Evolutionary conservation across 2,113 vertebrate genomes (phyloP), one percentile per base, ranked within the genome.

Genomic region (Rhinichthys klamathensis): DNA sequence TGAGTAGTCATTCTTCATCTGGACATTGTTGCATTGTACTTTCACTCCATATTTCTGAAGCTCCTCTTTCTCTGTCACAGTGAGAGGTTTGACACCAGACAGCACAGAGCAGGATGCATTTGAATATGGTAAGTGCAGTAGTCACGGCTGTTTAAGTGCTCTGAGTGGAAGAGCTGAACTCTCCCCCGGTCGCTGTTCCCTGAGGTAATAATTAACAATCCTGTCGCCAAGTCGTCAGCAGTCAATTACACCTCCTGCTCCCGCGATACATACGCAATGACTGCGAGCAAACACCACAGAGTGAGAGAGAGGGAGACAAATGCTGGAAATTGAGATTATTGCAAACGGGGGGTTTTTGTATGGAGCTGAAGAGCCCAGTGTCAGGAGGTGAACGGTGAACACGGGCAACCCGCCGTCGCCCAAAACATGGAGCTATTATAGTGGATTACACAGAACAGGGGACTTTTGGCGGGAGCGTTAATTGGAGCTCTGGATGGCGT

Each of bases 191-290:
- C 86, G 84, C 91, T 89, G 76, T 93, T 92, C 93, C 94, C 93
- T 87, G 80, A 89, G 93, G 95, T 93, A 92, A 94, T 93, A 95
- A 94, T 95, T 95, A 95, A 94, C 92, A 93, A 92, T 92, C 90
- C 89, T 91, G 93, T 92, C 90, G 89, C 87, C 63, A 82, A 93
- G 92, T 93, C 92, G 92, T 94, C 93, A 92, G 92, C 92, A 94
- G 93, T 95, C 93, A 95, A 95, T 95, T 95, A 95, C 93, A 93
- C 92, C 91, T 93, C 89, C 85, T 87, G 90, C 91, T 92, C 92
- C 78, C 27, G 88, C 90, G 85, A 89, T 91, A 90, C 91, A 41
- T 91, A 89, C 89, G 56, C 91, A 92, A 89, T 93, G 92, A 94
- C 93, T 93, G 91, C 90, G 25, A 92, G 93, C 92, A 56, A 89